Evolutionary conservation across 2,888 invertebrate genomes (phyloP), one percentile per base, ranked within the genome.

Genomic region (Standfussiana lucernea): DNA sequence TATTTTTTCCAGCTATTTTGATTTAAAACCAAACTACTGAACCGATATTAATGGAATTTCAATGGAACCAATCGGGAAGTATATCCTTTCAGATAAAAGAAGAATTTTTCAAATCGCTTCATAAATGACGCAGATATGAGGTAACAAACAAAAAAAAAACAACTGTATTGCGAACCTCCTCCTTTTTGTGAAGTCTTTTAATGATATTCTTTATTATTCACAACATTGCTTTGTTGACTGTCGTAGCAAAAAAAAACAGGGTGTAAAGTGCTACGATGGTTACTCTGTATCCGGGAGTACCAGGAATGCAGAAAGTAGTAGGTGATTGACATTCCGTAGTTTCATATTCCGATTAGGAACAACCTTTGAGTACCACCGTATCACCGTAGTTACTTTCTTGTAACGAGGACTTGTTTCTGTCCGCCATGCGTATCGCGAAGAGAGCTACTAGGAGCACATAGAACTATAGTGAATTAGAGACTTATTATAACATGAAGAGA

Each of bases 261-360:
- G 61, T 66, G 35, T 53, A 15, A 68, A 62, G 42, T 32, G n/a
- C 42, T 40, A 3, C 15, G 1, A 67, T 56, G 56, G 40, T 56
- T 66, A 66, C 40, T 53, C 1, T 8, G 35, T 73, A 81, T 75
- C 56, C 40, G 62, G 35, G 68, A 72, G 65, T 85, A 85, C 77
- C 15, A 83, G 83, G 72, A 66, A 40, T 37, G 10, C 61, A 85
- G 32, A 64, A 75, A 80, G 10, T 47, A 21, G 28, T 10, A 66
- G 45, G 59, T 10, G 42, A 18, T 72, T 45, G n/a, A 32, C 13
- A 53, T 62, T 53, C 15, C 28, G 6, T 24, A 77, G 18, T 40
- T 40, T 28, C 6, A 5, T 3, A 15, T 7, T 61, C 4, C 6
- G 28, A 8, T 61, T 28, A 32, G 24, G 8, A 40, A 28, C 13